These are phyloP conservation scores for Eumerus sabulonum DNA, from an alignment of 2,888 invertebrate species.

Conservation along the genomic window DNA sequence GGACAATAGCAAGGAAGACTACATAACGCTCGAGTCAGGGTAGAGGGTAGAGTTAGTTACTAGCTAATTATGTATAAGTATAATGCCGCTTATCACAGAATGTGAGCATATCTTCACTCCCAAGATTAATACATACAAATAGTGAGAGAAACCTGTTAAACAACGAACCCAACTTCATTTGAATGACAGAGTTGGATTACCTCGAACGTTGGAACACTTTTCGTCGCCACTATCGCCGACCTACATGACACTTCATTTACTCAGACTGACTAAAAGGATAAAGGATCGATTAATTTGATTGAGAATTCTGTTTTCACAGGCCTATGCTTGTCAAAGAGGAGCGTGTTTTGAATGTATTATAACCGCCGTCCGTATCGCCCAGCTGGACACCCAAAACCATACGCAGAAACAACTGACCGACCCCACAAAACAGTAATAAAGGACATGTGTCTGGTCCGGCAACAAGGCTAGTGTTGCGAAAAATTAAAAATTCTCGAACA, in stretches of 20 bases:
- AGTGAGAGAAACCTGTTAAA: too few species aligned
- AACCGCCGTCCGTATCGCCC: conserved; percentile 1
- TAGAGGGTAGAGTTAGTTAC: too few species aligned
- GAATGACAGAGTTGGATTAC: too few species aligned
- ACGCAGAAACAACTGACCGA: conserved; percentile 6
- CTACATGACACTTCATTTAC: conserved; percentile 30
- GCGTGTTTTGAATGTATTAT: conserved; percentile 69
- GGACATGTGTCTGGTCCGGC: background rate
- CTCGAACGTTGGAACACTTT: background rate
- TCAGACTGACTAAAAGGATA: conserved; percentile 50
- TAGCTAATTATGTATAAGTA: too few species aligned
- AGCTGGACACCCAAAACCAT: background rate
- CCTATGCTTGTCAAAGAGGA: conserved; percentile 47
- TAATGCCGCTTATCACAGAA: too few species aligned
- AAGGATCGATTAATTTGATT: conserved; percentile 66
- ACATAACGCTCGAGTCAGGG: too few species aligned
- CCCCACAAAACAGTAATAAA: too few species aligned
- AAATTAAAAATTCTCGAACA: conserved; percentile 52
- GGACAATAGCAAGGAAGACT: too few species aligned
- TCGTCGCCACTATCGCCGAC: background rate
- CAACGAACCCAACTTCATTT: too few species aligned
- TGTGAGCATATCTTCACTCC: too few species aligned
- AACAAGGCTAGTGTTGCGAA: conserved; percentile 32
- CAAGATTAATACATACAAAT: too few species aligned
- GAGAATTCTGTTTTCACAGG: conserved; percentile 58